Evolutionary conservation across 2,888 invertebrate genomes (phyloP), one percentile per base, ranked within the genome.

Genomic region (Amphimallon solstitiale): DNA sequence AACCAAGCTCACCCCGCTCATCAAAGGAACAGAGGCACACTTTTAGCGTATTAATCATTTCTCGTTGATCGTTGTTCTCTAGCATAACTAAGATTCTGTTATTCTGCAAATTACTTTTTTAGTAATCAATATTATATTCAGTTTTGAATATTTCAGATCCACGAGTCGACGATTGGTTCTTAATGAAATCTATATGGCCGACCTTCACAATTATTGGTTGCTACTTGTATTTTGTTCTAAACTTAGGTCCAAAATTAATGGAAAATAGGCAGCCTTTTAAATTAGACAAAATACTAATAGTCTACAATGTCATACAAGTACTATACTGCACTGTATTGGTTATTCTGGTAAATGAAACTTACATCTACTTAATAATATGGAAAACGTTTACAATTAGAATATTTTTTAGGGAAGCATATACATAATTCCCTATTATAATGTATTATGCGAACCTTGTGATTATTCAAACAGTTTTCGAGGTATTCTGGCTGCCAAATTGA

Each of bases 241-340:
- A 83, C 14, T 82, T 86, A 79, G 89, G 89, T 0, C 92, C 92
- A 1, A 81, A 83, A 15, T 80, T 86, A 63, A 90, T 90, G 90
- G 84, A 84, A 45, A 83, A 87, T 70, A 81, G 88, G 1, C 81
- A 83, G 23, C 86, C 90, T 0, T 86, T 84, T 74, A 82, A 88
- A n/a, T 76, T 90, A 14, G 84, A 87, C 72, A 85, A 85, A 51
- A 78, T 90, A 0, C 87, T 95, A 78, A 86, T 93, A n/a, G 76
- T 86, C 1, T 97, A 96, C 82, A 97, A 97, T 78, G 86, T 91
- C 12, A 88, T 90, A 61, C 95, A 96, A 87, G 94, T 96, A 5
- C 48, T 92, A 15, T 90, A 94, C 82, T 95, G 94, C 75, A 80
- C 89, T 10, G 95, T 88, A 84, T 84, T 95, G 9, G 40, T 60